Evolutionary conservation across 2,888 invertebrate genomes (phyloP), one percentile per base, ranked within the genome.

Genomic region (Caenorhabditis sp.): DNA sequence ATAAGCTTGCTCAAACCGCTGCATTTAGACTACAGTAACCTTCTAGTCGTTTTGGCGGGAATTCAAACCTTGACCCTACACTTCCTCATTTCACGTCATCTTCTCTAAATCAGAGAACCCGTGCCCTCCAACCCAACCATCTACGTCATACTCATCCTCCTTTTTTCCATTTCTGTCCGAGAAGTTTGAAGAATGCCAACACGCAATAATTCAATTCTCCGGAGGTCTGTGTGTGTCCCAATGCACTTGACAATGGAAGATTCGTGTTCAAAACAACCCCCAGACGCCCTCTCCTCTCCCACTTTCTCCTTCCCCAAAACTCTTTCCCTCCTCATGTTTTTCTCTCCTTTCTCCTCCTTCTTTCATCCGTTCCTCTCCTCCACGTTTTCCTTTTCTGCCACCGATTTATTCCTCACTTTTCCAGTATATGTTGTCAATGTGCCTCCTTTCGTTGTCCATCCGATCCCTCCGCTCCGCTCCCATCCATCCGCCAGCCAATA

Each of bases 201-300:
- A 1, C n/a, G n/a, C 20, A 72, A 74, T 58, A 74, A 74, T 60
- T 58, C 58, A 40, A 74, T 67, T 60, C 55, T 68, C 20, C 15
- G 44, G 22, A 35, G 56, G 53, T 56, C n/a, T n/a, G n/a, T n/a
- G n/a, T n/a, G n/a, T n/a, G n/a, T n/a, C 71, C 64, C 22, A 22
- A 18, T 64, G 71, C 56, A 44, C 71, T 64, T 56, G 64, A 72
- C 64, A 64, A 55, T 55, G 20, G 26, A 40, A 26, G 51, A 47
- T 40, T 32, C 62, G 74, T 65, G 74, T 60, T 67, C 74, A 74
- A 65, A 65, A 60, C 74, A 74, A 65, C 18, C 56, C 47, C 56
- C 35, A 60, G 65, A 74, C 51, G 18, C 56, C 47, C 51, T 24
- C 58, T 22, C n/a, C 26, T 11, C 50, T 18, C 64, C 47, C n/a